Percentiles rank a stretch among this genome's conserved stretches.
Evolutionary conservation across 1,140 invertebrate species (phyloP).

Genomic region (Bombus consobrinus): DNA sequence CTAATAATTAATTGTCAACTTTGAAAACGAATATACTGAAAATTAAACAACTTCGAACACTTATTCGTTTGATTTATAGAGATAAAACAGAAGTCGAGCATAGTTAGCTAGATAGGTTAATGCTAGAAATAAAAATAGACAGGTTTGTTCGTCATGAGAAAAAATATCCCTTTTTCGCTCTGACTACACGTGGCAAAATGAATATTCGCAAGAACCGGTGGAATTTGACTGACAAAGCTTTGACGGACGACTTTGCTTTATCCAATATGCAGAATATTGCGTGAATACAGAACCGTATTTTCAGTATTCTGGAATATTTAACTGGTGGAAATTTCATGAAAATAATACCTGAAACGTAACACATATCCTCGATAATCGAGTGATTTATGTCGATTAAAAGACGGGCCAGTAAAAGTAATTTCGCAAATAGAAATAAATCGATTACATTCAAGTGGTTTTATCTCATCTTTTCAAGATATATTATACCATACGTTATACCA

Average conservation of each 20-base stretch:
- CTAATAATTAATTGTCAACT: too few relatives aligned
- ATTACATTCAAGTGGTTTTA: too few relatives aligned
- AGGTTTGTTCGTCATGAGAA: background rate
- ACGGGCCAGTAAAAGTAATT: background rate
- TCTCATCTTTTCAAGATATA: too few relatives aligned
- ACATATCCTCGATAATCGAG: too few relatives aligned
- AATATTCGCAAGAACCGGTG: background rate
- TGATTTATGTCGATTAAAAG: background rate
- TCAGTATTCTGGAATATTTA: background rate
- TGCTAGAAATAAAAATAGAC: background rate
- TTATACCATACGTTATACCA: too few relatives aligned
- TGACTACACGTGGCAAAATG: background rate
- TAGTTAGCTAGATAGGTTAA: background rate
- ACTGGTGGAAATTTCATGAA: background rate
- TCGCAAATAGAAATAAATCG: background rate
- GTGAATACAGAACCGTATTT: background rate
- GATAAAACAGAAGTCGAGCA: too few relatives aligned
- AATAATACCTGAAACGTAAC: background rate
- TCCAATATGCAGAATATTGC: background rate
- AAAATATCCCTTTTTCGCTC: background rate
- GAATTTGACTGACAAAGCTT: slow-evolving; percentile 1
- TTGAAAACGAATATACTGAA: too few relatives aligned
- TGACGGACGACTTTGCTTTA: background rate
- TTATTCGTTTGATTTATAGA: too few relatives aligned
- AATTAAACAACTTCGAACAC: too few relatives aligned